Base-by-base conservation (phyloP, 2,113 vertebrate genomes). In the Atrichornis clamosus region DNA sequence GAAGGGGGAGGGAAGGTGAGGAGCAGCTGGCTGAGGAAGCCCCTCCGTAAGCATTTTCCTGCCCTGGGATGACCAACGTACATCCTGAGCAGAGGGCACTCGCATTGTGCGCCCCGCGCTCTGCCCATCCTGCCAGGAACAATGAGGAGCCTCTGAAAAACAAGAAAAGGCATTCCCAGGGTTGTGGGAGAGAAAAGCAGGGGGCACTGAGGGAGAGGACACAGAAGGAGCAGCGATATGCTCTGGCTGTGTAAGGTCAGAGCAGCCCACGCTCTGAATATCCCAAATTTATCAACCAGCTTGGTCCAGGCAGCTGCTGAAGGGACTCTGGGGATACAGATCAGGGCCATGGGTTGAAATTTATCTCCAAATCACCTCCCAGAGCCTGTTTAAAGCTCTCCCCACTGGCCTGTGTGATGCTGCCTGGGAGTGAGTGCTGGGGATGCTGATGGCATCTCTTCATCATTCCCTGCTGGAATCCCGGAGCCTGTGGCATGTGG, bases 101-200 rank as follows among this genome's bases (percentile, higher is more conserved):
- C 41, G 27, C 68, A 92, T 94, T 94, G 95, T 92, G 92, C 2
- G 8, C 87, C 84, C 87, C 0, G 69, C 22, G 95, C 96, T 96
- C 96, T 96, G 95, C 96, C 96, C 96, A 97, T 97, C 96, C 96
- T 97, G 96, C 96, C 96, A 93, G 90, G 88, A 97, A 97, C 92
- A 96, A 97, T 97, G 95, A 49, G 83, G 16, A 26, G 1, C 21
- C 92, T 85, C 78, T 93, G 90, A 32, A 84, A 93, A 82, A 62
- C 60, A 92, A 84, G 52, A 50, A 53, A 9, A 35, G 24, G 28
- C 58, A 49, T 64, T 75, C 83, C 12, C 77, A 79, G 94, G 93
- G 79, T 2, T 95, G 82, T 67, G 87, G 84, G 82, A 92, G 83
- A 93, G 90, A 88, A 81, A 63, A 93, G 7, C 84, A 74, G 30